A percentile compares a stretch with the other conserved stretches of the same genome.
phyloP scores from a whole-genome alignment of 1,140 invertebrate genomes.

The Armadillidium nasatum region DNA sequence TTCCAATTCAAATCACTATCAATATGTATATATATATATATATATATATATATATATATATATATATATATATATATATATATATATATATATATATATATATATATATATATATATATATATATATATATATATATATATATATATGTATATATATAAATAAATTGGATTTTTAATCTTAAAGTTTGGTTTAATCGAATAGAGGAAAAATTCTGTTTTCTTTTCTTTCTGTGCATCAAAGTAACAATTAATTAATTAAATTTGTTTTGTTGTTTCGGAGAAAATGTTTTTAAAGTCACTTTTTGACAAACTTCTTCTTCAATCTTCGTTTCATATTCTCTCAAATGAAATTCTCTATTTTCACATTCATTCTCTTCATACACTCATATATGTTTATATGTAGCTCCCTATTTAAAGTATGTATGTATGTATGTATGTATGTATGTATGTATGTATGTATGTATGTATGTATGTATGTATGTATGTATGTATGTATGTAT shows the following conservation, averaged over 20 bases:
- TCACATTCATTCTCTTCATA: too few relatives aligned
- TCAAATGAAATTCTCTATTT: too few relatives aligned
- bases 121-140: neutral
- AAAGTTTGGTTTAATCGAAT: too few relatives aligned
- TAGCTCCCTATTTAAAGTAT: neutral
- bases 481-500: conserved; percentile 12
- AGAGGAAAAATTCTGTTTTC: too few relatives aligned
- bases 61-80: neutral
- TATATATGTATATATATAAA: neutral
- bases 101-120: neutral
- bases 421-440: neutral
- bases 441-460: neutral
- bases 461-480: conserved; percentile 14
- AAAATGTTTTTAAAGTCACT: too few relatives aligned
- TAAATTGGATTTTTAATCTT: neutral
- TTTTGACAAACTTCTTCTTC: too few relatives aligned
- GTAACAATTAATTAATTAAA: too few relatives aligned
- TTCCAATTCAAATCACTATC: too few relatives aligned
- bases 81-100: neutral
- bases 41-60: conserved; percentile 12
- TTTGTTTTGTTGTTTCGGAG: too few relatives aligned
- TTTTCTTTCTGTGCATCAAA: too few relatives aligned
- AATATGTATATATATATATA: neutral
- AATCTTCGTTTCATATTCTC: too few relatives aligned
- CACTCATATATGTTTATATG: too few relatives aligned